Evolutionary conservation across 2,113 vertebrate species (phyloP).

Genomic region (Macquaria australasica): DNA sequence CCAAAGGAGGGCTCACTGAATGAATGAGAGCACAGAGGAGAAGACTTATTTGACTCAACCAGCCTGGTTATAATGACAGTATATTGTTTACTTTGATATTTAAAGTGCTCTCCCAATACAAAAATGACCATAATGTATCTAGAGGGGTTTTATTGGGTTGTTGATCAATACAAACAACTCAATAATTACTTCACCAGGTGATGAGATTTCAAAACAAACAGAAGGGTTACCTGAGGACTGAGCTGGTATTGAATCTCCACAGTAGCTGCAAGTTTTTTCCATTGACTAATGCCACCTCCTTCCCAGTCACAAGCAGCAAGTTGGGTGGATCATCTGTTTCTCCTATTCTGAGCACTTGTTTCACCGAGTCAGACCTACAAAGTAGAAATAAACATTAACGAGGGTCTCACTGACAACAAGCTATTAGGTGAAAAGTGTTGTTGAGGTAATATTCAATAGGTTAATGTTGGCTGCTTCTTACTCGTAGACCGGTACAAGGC

Average conservation of each 20-base stretch:
- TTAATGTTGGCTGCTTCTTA: constrained; percentile 56
- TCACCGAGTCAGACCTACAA: constrained; percentile 67
- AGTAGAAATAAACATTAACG: not conserved
- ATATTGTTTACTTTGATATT: no score
- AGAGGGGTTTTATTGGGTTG: no score
- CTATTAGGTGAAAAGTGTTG: not conserved
- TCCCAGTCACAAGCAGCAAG: constrained; percentile 84
- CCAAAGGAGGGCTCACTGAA: constrained; percentile 89
- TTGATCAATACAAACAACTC: no score
- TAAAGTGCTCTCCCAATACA: no score
- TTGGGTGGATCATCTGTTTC: constrained; percentile 59
- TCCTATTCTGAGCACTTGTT: constrained; percentile 76
- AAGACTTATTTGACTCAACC: no score
- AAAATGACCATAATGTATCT: no score
- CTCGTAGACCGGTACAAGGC: constrained; percentile 77
- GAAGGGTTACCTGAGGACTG: constrained; percentile 83
- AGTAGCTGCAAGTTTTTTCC: constrained; percentile 77
- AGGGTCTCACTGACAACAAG: not conserved
- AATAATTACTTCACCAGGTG: no score
- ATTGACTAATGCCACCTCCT: constrained; percentile 80
- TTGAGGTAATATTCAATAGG: not conserved
- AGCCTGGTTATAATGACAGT: no score
- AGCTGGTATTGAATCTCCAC: constrained; percentile 86
- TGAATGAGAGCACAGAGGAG: not conserved
- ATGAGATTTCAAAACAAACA: no score